These are phyloP conservation scores for Aythya baeri DNA, from an alignment of 2,113 vertebrate genomes.

Conservation along the genomic window DNA sequence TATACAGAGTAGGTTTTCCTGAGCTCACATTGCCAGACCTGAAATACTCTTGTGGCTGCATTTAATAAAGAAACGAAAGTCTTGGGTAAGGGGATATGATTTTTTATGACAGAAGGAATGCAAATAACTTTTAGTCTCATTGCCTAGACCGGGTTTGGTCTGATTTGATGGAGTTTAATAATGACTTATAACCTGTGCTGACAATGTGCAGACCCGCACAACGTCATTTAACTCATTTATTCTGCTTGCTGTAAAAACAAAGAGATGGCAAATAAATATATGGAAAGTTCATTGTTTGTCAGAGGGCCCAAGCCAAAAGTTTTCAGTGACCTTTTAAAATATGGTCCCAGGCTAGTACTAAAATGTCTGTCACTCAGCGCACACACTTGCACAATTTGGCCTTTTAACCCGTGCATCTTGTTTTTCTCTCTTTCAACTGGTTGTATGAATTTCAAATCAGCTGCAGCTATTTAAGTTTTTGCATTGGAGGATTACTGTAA, in stretches of 20 bases:
- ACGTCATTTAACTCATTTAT: slow-evolving; percentile 95
- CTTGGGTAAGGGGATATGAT: slow-evolving; percentile 89
- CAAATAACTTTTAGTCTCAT: slow-evolving; percentile 84
- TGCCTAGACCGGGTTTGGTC: slow-evolving; percentile 83
- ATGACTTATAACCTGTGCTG: slow-evolving; percentile 97
- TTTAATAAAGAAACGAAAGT: slow-evolving; percentile 90
- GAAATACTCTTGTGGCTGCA: slow-evolving; percentile 87
- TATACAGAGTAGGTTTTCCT: slow-evolving; percentile 81
- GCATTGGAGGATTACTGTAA: slow-evolving; percentile 89
- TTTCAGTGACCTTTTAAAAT: slow-evolving; percentile 89
- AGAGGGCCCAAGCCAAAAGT: slow-evolving; percentile 85
- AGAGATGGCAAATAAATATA: slow-evolving; percentile 93
- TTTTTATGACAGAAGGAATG: slow-evolving; percentile 90
- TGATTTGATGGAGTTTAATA: slow-evolving; percentile 90
- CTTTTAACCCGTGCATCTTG: slow-evolving; percentile 85
- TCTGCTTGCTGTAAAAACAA: slow-evolving; percentile 94
- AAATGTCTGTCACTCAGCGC: slow-evolving; percentile 92
- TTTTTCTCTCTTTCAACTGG: slow-evolving; percentile 86
- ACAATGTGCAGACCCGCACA: slow-evolving; percentile 91
- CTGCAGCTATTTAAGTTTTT: slow-evolving; percentile 81
- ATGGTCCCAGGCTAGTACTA: slow-evolving; percentile 88
- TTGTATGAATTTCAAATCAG: slow-evolving; percentile 87
- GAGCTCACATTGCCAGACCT: slow-evolving; percentile 83
- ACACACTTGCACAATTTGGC: slow-evolving; percentile 82
- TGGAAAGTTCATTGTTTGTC: slow-evolving; percentile 90